Evolutionary conservation across 2,113 vertebrate genomes (phyloP), one percentile per base, ranked within the genome.

Genomic region (Seriola rivoliana): DNA sequence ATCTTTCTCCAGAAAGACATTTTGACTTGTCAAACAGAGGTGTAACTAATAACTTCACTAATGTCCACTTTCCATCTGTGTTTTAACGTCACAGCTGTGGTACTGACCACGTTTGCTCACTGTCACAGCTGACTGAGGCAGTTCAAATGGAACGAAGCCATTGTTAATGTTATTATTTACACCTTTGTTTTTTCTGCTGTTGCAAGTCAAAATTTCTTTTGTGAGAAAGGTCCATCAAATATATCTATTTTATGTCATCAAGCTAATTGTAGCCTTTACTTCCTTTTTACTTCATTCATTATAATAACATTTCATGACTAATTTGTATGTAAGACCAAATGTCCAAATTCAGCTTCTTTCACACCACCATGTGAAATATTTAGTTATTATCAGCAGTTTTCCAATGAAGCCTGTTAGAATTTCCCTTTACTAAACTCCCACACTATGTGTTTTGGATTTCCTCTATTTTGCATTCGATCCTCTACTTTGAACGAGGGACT

Each of bases 391-490:
- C 11, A 25, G n/a, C 54, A 57, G 2, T 40, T 64, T 64, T 34
- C 13, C 25, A 21, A 32, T 29, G 16, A 25, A 29, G 7, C 46
- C 36, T 36, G 63, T 63, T 19, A 21, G 8, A 66, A 25, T n/a
- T 8, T 42, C 5, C 11, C 14, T 60, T 36, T n/a, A 23, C 5
- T 32, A 19, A 59, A 25, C 34, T 19, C 29, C 54, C 46, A 71
- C 32, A 71, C 14, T 62, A 59, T 78, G 4, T 70, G 21, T 64
- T 78, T n/a, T 59, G 65, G 71, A 88, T 85, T 89, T 82, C 72
- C 65, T 75, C 52, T 48, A 73, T 72, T 81, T 72, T 59, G 55
- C 64, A 64, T 68, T 58, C 58, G 16, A 29, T 42, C 11, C 19
- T 42, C 21, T 40, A 23, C 9, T 25, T 44, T 72, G 50, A 19